Percentiles rank a stretch among this genome's conserved stretches.
These are phyloP conservation scores for Drosophila arizonae DNA, from an alignment of 1,140 invertebrate species.

Conservation along the genomic window DNA sequence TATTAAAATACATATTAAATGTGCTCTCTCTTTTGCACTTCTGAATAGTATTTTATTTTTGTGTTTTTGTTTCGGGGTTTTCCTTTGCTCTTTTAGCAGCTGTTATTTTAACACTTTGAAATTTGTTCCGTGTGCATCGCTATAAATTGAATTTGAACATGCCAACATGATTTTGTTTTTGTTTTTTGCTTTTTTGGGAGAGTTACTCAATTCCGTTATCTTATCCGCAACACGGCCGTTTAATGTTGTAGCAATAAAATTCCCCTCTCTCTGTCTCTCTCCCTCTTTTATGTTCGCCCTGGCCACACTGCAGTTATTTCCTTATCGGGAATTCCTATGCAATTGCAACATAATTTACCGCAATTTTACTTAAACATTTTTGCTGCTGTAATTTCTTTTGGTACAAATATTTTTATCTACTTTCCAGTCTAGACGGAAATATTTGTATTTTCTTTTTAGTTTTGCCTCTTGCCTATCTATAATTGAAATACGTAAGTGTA, in stretches of 20 bases:
- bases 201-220: conserved; percentile 47
- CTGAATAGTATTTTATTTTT: neutral
- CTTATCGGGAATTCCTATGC: conserved; percentile 42
- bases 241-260: conserved; percentile 55
- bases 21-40: conserved; percentile 15
- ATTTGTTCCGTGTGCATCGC: conserved; percentile 4
- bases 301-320: conserved; percentile 20
- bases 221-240: conserved; percentile 66
- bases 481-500: conserved; percentile 25
- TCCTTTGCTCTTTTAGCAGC: conserved; percentile 19
- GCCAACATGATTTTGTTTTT: conserved; percentile 29
- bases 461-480: conserved; percentile 22
- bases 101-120: conserved; percentile 5
- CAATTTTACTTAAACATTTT: conserved; percentile 44
- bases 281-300: neutral
- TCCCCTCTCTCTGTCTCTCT: neutral
- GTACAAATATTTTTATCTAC: conserved; percentile 62
- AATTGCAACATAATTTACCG: conserved; percentile 41
- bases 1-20: conserved; percentile 37
- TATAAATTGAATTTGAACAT: conserved; percentile 65
- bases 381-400: conserved; percentile 23
- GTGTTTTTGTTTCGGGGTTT: conserved; percentile 7
- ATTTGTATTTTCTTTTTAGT: conserved; percentile 5
- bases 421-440: conserved; percentile 66
- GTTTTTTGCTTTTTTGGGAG: conserved; percentile 6